Percentiles rank a stretch among this genome's conserved stretches.
Conservation (phyloP, 2,113 vertebrate genomes). For the Cavia porcellus region DNA sequence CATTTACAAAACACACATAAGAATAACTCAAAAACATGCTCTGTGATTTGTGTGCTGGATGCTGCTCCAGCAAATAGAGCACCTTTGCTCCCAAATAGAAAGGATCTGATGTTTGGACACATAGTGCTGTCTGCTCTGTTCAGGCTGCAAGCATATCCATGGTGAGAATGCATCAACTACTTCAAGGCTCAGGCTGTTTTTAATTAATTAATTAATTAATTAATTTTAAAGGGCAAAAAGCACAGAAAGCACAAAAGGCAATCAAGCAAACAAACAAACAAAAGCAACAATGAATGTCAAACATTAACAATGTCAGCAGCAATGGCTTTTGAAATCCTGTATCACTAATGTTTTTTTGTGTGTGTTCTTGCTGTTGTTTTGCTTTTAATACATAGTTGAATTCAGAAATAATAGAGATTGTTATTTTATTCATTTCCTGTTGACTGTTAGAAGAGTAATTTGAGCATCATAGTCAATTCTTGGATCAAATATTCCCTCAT, state of each 20-base stretch:
- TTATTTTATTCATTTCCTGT: neutral
- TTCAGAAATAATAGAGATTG: neutral
- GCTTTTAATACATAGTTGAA: neutral
- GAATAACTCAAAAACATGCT: neutral
- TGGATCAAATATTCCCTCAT: neutral
- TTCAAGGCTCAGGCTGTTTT: neutral
- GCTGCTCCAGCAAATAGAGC: neutral
- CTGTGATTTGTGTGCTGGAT: neutral
- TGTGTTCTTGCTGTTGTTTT: neutral
- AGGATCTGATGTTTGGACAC: neutral
- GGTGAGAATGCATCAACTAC: fast-evolving
- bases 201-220: too few relatives aligned
- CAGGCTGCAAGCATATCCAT: neutral
- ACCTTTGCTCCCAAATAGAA: neutral
- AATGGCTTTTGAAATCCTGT: too few relatives aligned
- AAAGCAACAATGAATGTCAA: too few relatives aligned
- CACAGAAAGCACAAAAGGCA: too few relatives aligned
- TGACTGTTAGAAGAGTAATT: neutral
- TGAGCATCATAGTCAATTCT: neutral
- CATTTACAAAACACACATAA: neutral
- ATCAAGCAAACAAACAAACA: too few relatives aligned
- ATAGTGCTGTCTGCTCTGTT: neutral
- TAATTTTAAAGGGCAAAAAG: too few relatives aligned
- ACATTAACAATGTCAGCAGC: too few relatives aligned
- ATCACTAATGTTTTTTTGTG: too few relatives aligned